phyloP scores from a whole-genome alignment of 2,888 invertebrate species.

The Dynastes tityus region DNA sequence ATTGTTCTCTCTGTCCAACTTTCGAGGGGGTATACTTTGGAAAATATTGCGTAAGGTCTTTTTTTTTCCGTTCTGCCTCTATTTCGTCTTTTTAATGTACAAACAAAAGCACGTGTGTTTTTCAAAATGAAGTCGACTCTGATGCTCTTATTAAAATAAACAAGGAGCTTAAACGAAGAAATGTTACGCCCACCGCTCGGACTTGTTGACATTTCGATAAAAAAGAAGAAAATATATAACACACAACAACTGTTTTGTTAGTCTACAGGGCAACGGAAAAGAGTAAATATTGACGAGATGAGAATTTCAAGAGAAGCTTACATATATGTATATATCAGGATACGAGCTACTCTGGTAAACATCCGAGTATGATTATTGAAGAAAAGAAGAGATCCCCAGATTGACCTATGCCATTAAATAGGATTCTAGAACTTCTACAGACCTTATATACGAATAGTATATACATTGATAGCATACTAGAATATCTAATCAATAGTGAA shows the following conservation, averaged over 20 bases:
- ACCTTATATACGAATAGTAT: no score
- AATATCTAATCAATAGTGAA: no score
- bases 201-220: constrained; percentile 16
- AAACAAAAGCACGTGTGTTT: constrained; percentile 20
- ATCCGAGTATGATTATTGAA: not conserved
- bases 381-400: no score
- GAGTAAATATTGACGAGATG: constrained; percentile 6
- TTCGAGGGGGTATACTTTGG: constrained; percentile 1
- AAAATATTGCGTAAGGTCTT: constrained; percentile 15
- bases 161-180: constrained; percentile 5
- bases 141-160: constrained; percentile 13
- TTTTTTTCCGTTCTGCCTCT: not conserved
- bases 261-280: not conserved
- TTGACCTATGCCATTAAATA: no score
- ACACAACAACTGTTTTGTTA: not conserved
- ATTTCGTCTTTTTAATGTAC: not conserved
- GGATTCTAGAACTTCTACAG: no score
- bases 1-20: not conserved
- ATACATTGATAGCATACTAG: no score
- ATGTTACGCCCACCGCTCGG: not conserved
- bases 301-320: constrained; percentile 1
- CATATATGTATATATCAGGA: not conserved
- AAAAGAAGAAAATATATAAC: not conserved
- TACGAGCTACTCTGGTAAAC: not conserved
- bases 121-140: not conserved